These are phyloP conservation scores for Lymantria monacha DNA, from an alignment of 2,888 invertebrate genomes.

Conservation along the genomic window DNA sequence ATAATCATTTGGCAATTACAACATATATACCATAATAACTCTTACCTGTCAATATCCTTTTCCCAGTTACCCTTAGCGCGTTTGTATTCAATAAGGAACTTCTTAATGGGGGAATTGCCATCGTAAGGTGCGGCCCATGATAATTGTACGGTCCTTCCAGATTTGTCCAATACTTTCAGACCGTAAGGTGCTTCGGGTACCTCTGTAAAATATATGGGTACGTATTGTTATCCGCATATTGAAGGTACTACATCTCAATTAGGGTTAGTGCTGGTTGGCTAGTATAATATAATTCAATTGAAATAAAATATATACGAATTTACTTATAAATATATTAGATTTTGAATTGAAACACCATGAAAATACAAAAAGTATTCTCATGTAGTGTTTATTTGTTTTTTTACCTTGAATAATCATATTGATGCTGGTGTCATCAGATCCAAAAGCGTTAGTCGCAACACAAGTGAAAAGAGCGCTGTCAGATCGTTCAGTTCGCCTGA, in stretches of 20 bases:
- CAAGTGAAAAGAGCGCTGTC: conserved; percentile 96
- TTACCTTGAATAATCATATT: conserved; percentile 96
- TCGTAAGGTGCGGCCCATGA: conserved; percentile 97
- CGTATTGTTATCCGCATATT: not conserved
- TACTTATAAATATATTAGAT: too few species aligned
- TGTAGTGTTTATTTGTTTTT: too few species aligned
- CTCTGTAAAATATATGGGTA: conserved; percentile 76
- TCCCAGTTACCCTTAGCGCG: conserved; percentile 88
- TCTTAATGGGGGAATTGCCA: conserved; percentile 94
- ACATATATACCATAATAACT: too few species aligned
- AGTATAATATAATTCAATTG: too few species aligned
- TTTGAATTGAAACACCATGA: too few species aligned
- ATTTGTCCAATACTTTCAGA: conserved; percentile 94
- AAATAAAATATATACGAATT: too few species aligned
- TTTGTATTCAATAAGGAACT: conserved; percentile 95
- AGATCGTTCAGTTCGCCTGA: conserved; percentile 93
- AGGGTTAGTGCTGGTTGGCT: too few species aligned
- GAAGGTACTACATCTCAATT: not conserved
- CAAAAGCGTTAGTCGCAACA: conserved; percentile 96
- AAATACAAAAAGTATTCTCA: too few species aligned
- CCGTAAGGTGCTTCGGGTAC: conserved; percentile 95
- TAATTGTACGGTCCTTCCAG: conserved; percentile 93
- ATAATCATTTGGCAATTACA: too few species aligned
- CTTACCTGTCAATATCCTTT: conserved; percentile 88
- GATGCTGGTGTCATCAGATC: conserved; percentile 96